A percentile compares a stretch with the other conserved stretches of the same genome.
These are phyloP conservation scores for Latrodectus hesperus DNA, from an alignment of 2,888 invertebrate genomes.

Conservation along the genomic window DNA sequence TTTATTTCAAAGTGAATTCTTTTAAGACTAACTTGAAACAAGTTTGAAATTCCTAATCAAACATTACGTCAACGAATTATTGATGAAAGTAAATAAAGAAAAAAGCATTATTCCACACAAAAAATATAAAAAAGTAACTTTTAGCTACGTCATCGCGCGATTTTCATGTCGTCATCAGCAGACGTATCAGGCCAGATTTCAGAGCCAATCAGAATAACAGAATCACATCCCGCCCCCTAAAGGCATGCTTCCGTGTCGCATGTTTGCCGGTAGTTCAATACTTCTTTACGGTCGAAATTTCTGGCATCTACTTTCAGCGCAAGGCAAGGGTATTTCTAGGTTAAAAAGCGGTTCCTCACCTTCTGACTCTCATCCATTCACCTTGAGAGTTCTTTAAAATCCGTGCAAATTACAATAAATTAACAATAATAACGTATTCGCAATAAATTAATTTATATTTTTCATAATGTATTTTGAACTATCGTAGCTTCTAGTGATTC, in stretches of 20 bases:
- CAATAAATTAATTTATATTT: too few species aligned
- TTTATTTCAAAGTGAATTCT: too few species aligned
- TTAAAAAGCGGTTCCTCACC: conserved; percentile 18
- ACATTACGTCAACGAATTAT: too few species aligned
- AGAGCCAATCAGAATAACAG: conserved; percentile 41
- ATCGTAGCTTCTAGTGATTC: too few species aligned
- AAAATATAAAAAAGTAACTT: neutral
- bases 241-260: conserved; percentile 51
- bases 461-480: too few species aligned
- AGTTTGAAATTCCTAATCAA: too few species aligned
- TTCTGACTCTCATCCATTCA: neutral
- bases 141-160: conserved; percentile 58
- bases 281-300: conserved; percentile 9
- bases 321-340: conserved; percentile 48
- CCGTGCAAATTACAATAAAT: too few species aligned
- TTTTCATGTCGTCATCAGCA: conserved; percentile 45
- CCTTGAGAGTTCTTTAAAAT: too few species aligned
- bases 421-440: too few species aligned
- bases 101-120: too few species aligned
- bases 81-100: too few species aligned
- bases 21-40: too few species aligned
- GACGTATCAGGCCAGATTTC: conserved; percentile 51
- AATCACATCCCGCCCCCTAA: neutral
- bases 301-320: neutral
- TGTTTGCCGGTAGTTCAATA: conserved; percentile 23